phyloP scores from a whole-genome alignment of 2,888 invertebrate genomes.

The Luperina nickerlii region DNA sequence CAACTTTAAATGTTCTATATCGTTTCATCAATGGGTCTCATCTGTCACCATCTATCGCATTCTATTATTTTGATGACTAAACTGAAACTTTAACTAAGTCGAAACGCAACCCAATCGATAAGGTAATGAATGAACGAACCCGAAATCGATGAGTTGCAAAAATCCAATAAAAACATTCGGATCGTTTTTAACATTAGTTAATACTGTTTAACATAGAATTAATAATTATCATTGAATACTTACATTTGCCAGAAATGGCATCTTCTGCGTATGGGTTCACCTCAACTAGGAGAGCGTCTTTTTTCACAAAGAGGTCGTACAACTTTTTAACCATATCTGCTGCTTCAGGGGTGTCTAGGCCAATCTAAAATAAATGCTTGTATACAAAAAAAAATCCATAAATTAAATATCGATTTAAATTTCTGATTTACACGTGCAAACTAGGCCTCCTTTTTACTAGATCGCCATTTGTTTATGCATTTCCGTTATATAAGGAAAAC shows the following conservation, averaged over 20 bases:
- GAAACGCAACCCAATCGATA: background rate
- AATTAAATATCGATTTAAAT: background rate
- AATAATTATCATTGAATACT: slow-evolving; percentile 70
- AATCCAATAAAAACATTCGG: background rate
- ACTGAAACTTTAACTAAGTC: background rate
- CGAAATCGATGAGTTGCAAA: background rate
- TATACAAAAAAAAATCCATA: background rate
- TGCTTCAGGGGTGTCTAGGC: slow-evolving; percentile 93
- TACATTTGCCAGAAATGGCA: slow-evolving; percentile 93
- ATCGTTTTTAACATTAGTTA: too few relatives aligned
- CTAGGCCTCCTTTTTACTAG: background rate
- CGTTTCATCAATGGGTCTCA: background rate
- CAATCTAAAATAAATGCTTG: slow-evolving; percentile 89
- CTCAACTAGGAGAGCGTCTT: slow-evolving; percentile 97
- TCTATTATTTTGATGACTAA: background rate
- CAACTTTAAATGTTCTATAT: background rate
- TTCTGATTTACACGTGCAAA: background rate
- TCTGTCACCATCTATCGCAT: background rate
- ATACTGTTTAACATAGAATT: too few relatives aligned
- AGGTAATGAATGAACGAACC: background rate
- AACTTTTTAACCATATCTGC: slow-evolving; percentile 94
- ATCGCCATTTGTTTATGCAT: background rate
- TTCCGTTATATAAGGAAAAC: background rate
- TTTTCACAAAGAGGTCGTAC: slow-evolving; percentile 96
- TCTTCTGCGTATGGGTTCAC: slow-evolving; percentile 99